Evolutionary conservation across 2,113 vertebrate genomes (phyloP), one percentile per base, ranked within the genome.

Genomic region (Rutilus rutilus): DNA sequence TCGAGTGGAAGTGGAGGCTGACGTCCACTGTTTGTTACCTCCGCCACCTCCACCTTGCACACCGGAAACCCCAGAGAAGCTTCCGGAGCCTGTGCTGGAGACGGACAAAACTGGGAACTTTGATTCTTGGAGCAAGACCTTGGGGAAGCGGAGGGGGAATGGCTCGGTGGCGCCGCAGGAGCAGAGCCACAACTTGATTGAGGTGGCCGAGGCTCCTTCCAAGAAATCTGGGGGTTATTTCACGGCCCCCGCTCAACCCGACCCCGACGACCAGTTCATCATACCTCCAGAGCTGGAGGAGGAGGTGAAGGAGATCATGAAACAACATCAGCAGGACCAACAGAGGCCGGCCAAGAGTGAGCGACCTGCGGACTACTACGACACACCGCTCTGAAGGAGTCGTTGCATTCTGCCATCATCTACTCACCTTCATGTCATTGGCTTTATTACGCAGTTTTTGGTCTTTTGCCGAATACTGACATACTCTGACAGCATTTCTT

Each of bases 231-330:
- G 98, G 0, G 98, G 98, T 15, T 99, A 99, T 91, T 99, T 99
- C 52, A 97, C 97, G 1, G 98, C 98, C 27, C 98, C 98, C 0
- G 96, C 98, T 0, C 97, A 99, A 84, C 98, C 97, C 0, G 98
- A 99, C 89, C 98, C 98, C 0, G 98, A 99, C 0, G 98, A 99
- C 88, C 97, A 99, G 94, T 98, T 99, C 84, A 99, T 99, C 92
- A 97, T 99, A 85, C 98, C 98, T 0, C 98, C 98, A 0, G 98
- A 99, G 92, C 96, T 99, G 47, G 98, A 99, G 88, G 98, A 99
- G 90, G 98, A 99, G 86, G 98, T 99, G 73, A 98, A 97, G 90
- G 97, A 99, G 90, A 97, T 99, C 74, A 99, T 99, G 97, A 99
- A 97, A 85, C 97, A 99, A 86, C 98, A 99, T 91, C 97, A 98